Conservation (phyloP, 2,113 vertebrate genomes). For the Phoenicopterus ruber region DNA sequence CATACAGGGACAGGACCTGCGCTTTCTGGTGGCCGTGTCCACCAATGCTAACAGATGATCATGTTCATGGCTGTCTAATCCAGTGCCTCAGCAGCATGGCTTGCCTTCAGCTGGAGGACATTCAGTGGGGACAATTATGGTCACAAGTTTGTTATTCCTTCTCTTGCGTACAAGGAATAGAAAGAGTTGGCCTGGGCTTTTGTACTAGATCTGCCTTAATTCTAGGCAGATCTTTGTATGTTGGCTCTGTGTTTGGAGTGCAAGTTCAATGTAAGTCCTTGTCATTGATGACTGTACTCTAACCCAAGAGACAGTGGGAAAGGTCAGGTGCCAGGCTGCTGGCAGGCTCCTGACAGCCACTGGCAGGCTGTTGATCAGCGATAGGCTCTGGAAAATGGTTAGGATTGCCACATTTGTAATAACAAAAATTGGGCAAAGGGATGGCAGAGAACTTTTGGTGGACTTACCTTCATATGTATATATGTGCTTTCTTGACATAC, state of each 20-base stretch:
- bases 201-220: neutral
- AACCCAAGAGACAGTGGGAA: neutral
- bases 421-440: neutral
- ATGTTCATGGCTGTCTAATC: neutral
- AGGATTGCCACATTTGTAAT: neutral
- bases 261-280: neutral
- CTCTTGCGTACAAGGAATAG: neutral
- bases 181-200: neutral
- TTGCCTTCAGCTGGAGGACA: neutral
- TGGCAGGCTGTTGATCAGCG: neutral
- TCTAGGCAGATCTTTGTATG: neutral
- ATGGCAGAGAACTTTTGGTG: neutral
- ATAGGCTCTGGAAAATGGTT: neutral
- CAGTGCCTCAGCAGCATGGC: neutral
- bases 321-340: neutral
- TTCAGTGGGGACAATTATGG: neutral
- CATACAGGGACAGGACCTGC: neutral
- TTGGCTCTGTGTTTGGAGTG: neutral
- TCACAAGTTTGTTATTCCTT: neutral
- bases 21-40: neutral
- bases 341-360: neutral
- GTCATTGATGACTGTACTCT: neutral
- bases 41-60: neutral
- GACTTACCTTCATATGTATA: neutral
- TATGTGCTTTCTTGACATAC: neutral